Evolutionary conservation across 1,140 invertebrate species (phyloP), one percentile per base, ranked within the genome.

Genomic region (Grapholita molesta): DNA sequence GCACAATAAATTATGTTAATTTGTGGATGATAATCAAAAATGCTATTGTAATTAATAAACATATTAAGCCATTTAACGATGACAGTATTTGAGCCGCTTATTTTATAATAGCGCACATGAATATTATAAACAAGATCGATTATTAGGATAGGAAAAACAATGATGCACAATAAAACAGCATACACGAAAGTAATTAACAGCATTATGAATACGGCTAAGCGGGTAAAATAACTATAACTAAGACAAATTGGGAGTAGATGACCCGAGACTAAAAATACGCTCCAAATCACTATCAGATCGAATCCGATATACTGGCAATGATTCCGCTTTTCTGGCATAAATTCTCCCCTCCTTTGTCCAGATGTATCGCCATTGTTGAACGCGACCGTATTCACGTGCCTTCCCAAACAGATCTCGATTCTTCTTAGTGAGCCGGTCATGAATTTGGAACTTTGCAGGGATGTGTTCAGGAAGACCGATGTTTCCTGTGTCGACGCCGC

Each of bases 401-500:
- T 52, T 69, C 18, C 42, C 33, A 8, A 69, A 64, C 30, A 69
- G 7, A 3, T 48, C n/a, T 6, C 68, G 35, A 7, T 69, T 69
- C 15, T 3, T 2, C 28, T 21, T 28, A 3, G 68, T 64, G 6
- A 64, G 35, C 1, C 68, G 57, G 18, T 69, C 68, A 48, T 68
- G 57, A 1, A 68, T 23, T 24, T 28, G 57, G 18, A 64, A 42
- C 7, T 21, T 21, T 5, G 52, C 32, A n/a, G 4, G 55, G 23
- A 6, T 32, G 35, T 24, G 4, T 3, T 9, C 42, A n/a, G 15
- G 24, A 3, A 28, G 4, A 8, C 15, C 66, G 3, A 67, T 1
- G 8, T 53, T 35, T 11, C 32, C 33, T 0, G 67, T 64, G 15
- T 57, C 32, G 12, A 30, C 8, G 12, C 42, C 23, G 12, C 69